These are phyloP conservation scores for Aegypius monachus DNA, from an alignment of 2,113 vertebrate genomes.

Conservation along the genomic window DNA sequence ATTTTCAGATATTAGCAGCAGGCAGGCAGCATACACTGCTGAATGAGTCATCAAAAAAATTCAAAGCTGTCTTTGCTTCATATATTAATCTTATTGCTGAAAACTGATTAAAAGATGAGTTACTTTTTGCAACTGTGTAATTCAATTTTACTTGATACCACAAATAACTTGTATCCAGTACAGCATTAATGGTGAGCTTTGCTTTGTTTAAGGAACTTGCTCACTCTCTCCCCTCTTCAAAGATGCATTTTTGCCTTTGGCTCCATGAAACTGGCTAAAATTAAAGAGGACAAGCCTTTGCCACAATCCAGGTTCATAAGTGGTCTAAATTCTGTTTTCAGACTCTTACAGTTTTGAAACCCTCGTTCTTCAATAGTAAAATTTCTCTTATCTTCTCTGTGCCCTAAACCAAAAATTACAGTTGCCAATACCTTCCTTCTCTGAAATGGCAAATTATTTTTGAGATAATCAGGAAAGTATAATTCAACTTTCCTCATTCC, in stretches of 20 bases:
- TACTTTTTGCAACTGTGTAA: background rate
- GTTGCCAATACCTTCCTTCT: background rate
- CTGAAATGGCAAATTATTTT: background rate
- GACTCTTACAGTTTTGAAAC: background rate
- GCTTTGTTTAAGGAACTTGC: background rate
- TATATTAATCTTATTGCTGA: background rate
- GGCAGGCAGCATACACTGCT: background rate
- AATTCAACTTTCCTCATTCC: background rate
- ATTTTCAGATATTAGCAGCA: background rate
- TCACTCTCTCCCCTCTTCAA: background rate
- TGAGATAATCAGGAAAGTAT: background rate
- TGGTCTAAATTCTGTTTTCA: background rate
- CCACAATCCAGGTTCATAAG: background rate
- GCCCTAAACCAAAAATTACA: background rate
- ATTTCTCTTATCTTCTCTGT: background rate
- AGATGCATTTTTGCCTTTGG: background rate
- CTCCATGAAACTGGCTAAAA: background rate
- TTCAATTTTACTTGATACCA: background rate
- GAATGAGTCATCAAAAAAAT: background rate
- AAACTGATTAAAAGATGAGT: background rate
- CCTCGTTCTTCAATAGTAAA: background rate
- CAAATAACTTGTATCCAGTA: background rate
- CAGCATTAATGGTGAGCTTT: background rate
- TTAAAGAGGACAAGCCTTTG: background rate
- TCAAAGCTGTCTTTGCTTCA: background rate